Evolutionary conservation across 2,888 invertebrate genomes (phyloP).

Genomic region (Oligia latruncula): DNA sequence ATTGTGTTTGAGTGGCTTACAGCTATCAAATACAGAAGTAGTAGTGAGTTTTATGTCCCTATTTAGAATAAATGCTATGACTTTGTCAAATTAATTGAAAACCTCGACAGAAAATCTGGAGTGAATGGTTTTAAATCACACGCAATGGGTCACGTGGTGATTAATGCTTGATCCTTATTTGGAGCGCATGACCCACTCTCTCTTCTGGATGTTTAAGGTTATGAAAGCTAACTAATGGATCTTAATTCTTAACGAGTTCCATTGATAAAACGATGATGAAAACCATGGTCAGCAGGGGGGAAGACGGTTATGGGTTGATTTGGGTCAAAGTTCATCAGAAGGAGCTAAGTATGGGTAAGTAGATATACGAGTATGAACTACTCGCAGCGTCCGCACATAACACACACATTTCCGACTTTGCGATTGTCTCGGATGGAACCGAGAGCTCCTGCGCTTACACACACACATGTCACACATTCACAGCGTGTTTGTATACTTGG

Average conservation of each 20-base stretch:
- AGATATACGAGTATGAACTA: no score
- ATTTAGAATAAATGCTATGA: no score
- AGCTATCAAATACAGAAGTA: no score
- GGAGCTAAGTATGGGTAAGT: no score
- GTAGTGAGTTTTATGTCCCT: no score
- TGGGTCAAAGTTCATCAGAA: neutral
- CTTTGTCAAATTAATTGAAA: neutral
- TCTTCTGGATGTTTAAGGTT: neutral
- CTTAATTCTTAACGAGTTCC: slow-evolving; percentile 24
- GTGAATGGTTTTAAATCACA: neutral
- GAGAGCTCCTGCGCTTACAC: no score
- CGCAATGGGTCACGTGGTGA: slow-evolving; percentile 4
- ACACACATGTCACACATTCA: no score
- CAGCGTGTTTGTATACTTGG: no score
- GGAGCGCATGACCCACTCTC: slow-evolving; percentile 24
- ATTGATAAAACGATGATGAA: slow-evolving; percentile 16
- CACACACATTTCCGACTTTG: no score
- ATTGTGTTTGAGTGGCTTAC: no score
- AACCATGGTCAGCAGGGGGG: neutral
- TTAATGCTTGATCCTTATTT: slow-evolving; percentile 16
- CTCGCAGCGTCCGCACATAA: no score
- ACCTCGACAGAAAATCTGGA: neutral
- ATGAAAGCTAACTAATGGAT: slow-evolving; percentile 41
- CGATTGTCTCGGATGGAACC: no score
- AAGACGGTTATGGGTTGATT: slow-evolving; percentile 5